Evolutionary conservation across 2,888 invertebrate species (phyloP).

Genomic region (Abscondita cerata): DNA sequence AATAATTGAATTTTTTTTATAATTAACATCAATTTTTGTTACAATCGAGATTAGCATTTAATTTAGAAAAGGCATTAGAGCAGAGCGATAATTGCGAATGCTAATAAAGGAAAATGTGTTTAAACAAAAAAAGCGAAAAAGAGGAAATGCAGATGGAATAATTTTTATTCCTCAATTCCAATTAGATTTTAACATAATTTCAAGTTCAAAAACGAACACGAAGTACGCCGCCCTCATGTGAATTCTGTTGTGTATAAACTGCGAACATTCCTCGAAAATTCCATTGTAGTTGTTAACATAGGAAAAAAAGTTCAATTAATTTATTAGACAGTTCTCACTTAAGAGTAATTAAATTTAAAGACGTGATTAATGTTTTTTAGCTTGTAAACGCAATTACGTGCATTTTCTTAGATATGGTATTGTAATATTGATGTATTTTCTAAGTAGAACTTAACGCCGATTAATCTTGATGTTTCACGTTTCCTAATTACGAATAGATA

Average conservation of each 20-base stretch:
- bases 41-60: no score
- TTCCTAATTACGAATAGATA: slow-evolving; percentile 21
- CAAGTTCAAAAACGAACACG: no score
- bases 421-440: slow-evolving; percentile 12
- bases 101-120: no score
- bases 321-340: slow-evolving; percentile 13
- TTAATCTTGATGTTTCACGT: slow-evolving; percentile 20
- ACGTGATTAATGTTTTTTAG: slow-evolving; percentile 10
- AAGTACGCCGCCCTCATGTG: slow-evolving; percentile 1
- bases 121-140: no score
- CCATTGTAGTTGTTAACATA: slow-evolving; percentile 2
- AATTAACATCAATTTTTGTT: no score
- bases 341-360: slow-evolving; percentile 13
- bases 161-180: no score
- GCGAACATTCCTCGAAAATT: slow-evolving; percentile 7
- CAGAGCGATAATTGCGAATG: no score
- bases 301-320: slow-evolving; percentile 9
- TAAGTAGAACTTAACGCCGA: slow-evolving; percentile 14
- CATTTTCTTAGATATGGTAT: slow-evolving; percentile 10
- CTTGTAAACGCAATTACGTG: not conserved
- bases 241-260: not conserved
- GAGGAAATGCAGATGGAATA: no score
- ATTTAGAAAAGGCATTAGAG: no score
- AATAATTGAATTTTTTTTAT: no score
- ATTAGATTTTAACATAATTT: no score